Conservation (phyloP, 2,797 vertebrate genomes). For the Halcyon smyrnensis region DNA sequence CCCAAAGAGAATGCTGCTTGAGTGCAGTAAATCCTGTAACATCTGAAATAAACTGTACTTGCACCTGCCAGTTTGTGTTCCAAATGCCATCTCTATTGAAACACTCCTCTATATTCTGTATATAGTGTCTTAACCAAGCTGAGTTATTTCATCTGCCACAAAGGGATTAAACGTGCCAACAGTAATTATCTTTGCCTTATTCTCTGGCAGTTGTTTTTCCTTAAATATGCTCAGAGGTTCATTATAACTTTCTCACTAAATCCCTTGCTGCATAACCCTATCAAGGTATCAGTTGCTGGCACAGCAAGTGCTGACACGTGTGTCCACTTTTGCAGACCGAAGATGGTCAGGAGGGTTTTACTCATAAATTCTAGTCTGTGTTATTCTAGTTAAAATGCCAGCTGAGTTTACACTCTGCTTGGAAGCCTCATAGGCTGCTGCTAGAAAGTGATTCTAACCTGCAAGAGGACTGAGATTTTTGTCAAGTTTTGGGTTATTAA, state of each 20-base stretch:
- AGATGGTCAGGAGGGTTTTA: not conserved
- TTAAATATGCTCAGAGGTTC: slow-evolving; percentile 19
- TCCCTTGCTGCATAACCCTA: not conserved
- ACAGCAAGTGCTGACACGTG: not conserved
- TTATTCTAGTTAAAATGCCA: not conserved
- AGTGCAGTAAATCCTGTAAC: not conserved
- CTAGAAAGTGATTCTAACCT: not conserved
- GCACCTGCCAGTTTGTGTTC: not conserved
- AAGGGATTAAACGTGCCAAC: slow-evolving; percentile 33
- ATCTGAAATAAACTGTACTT: slow-evolving; percentile 17
- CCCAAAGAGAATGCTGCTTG: not conserved
- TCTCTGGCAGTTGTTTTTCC: slow-evolving; percentile 26
- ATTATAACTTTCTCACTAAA: slow-evolving; percentile 34
- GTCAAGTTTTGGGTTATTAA: not conserved
- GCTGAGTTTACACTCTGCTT: not conserved
- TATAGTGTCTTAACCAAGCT: not conserved
- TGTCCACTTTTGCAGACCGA: not conserved
- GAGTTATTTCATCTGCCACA: not conserved
- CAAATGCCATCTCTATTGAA: not conserved
- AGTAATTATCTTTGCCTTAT: slow-evolving; percentile 53
- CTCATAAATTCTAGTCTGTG: not conserved
- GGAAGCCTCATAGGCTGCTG: not conserved
- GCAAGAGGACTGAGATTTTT: not conserved
- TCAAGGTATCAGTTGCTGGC: not conserved
- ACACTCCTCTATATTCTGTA: not conserved